phyloP scores from a whole-genome alignment of 2,888 invertebrate genomes.

The Cactoblastis cactorum region DNA sequence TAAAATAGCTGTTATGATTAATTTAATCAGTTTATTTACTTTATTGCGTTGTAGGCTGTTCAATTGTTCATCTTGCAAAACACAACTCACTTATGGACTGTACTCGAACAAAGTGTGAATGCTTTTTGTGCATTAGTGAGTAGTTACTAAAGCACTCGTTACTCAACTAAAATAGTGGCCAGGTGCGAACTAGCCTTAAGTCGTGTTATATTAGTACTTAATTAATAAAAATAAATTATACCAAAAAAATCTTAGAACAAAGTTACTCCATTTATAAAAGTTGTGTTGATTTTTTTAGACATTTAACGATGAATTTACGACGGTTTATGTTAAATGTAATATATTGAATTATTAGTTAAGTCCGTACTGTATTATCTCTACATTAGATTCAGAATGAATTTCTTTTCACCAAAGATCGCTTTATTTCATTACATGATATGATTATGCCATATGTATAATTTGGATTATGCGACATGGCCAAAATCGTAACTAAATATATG shows the following conservation, averaged over 20 bases:
- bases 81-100: too few species aligned
- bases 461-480: neutral
- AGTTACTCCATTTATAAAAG: constrained; percentile 55
- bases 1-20: too few species aligned
- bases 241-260: constrained; percentile 69
- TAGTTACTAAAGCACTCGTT: too few species aligned
- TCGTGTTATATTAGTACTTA: constrained; percentile 70
- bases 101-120: too few species aligned
- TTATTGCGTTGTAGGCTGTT: too few species aligned
- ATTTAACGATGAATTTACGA: constrained; percentile 39
- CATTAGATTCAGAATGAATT: constrained; percentile 25
- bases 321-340: constrained; percentile 54
- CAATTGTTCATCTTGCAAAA: too few species aligned
- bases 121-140: too few species aligned
- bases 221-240: constrained; percentile 47
- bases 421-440: neutral
- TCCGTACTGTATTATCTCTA: constrained; percentile 30
- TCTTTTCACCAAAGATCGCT: constrained; percentile 61
- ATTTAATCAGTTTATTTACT: too few species aligned
- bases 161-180: too few species aligned
- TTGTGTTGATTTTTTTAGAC: constrained; percentile 50
- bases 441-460: constrained; percentile 2
- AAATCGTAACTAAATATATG: neutral
- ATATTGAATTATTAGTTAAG: constrained; percentile 51
- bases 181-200: too few species aligned